phyloP scores from a whole-genome alignment of 2,888 invertebrate species.

The Hoplodrina blanda region DNA sequence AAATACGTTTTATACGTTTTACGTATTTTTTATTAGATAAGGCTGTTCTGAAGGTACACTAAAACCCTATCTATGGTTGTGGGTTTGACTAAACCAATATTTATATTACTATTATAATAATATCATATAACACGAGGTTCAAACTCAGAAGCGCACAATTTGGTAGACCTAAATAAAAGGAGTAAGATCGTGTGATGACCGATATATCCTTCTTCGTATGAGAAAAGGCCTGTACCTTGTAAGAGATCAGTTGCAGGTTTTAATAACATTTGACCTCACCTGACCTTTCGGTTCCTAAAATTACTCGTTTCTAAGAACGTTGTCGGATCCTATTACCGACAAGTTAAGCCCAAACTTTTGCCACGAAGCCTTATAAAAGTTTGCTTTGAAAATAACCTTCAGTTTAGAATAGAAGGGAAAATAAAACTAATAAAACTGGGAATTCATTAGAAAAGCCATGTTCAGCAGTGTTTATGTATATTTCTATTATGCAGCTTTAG shows the following conservation, averaged over 20 bases:
- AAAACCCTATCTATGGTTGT: no score
- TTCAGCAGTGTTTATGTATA: neutral
- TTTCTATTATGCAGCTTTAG: conserved; percentile 1
- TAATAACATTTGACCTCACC: neutral
- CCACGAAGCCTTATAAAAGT: conserved; percentile 28
- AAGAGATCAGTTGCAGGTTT: neutral
- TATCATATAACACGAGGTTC: no score
- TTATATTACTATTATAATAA: no score
- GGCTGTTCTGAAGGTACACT: no score
- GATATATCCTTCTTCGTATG: no score
- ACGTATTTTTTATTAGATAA: no score
- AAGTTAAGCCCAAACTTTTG: conserved; percentile 31
- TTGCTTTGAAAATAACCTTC: conserved; percentile 27
- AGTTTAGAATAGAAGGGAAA: conserved; percentile 18
- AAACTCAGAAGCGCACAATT: no score
- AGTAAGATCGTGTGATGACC: no score
- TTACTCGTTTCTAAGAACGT: conserved; percentile 18
- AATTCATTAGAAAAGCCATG: conserved; percentile 23
- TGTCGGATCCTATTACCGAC: conserved; percentile 28
- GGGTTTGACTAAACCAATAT: no score
- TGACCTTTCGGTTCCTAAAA: conserved; percentile 17
- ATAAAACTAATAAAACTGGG: conserved; percentile 10
- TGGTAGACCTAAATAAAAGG: no score
- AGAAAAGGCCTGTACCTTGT: neutral
- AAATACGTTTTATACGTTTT: neutral